These are phyloP conservation scores for Eilema griseolum DNA, from an alignment of 2,888 invertebrate species.

Conservation along the genomic window DNA sequence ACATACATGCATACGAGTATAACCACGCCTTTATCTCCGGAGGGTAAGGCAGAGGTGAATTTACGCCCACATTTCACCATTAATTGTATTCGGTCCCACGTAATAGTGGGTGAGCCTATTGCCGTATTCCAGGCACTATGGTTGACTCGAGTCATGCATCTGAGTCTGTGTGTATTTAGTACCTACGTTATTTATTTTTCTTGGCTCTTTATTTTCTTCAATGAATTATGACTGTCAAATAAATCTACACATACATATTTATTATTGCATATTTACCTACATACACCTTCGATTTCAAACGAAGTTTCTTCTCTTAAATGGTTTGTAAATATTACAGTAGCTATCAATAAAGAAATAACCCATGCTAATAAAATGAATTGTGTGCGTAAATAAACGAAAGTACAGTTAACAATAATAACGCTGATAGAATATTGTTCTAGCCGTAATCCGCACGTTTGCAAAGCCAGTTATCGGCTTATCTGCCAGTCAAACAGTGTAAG, in stretches of 20 bases:
- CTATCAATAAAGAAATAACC: background rate
- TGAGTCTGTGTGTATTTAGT: too few species aligned
- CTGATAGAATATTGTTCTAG: constrained; percentile 23
- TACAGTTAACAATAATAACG: constrained; percentile 5
- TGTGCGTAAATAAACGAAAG: background rate
- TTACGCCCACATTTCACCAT: too few species aligned
- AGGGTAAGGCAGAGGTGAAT: too few species aligned
- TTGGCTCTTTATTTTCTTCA: background rate
- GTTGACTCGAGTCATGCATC: too few species aligned
- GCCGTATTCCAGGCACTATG: too few species aligned
- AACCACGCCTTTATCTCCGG: too few species aligned
- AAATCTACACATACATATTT: background rate
- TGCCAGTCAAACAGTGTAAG: constrained; percentile 40
- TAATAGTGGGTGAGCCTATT: too few species aligned
- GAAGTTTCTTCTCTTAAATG: background rate
- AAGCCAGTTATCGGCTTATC: constrained; percentile 45
- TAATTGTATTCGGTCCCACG: too few species aligned
- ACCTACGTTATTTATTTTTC: background rate
- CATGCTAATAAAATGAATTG: background rate
- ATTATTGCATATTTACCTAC: background rate
- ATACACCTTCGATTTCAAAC: background rate
- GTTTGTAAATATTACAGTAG: constrained; percentile 1
- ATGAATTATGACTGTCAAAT: background rate
- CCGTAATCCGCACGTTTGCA: constrained; percentile 32
- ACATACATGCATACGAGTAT: too few species aligned